Evolutionary conservation across 2,113 vertebrate genomes (phyloP).

Genomic region (Cranoglanis bouderius): DNA sequence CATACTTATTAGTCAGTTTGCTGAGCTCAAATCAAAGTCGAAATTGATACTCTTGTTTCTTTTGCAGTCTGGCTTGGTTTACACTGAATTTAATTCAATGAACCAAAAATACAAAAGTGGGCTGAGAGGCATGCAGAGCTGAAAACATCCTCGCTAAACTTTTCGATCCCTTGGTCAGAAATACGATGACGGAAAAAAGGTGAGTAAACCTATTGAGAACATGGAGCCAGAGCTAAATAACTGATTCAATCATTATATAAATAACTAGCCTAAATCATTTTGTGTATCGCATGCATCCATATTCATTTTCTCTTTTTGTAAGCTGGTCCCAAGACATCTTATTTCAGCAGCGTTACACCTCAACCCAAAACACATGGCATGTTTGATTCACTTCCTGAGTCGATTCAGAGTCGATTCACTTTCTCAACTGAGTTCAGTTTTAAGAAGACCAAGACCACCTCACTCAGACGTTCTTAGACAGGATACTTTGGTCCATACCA

Average conservation of each 20-base stretch:
- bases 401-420: background rate
- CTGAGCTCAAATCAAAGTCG: too few species aligned
- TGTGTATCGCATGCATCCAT: background rate
- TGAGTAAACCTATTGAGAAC: too few species aligned
- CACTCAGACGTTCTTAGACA: background rate
- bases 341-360: background rate
- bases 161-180: too few species aligned
- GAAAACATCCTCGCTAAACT: too few species aligned
- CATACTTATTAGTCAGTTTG: too few species aligned
- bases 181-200: too few species aligned
- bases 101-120: too few species aligned
- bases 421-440: background rate
- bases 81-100: too few species aligned
- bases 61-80: too few species aligned
- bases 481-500: background rate
- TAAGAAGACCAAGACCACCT: background rate
- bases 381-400: background rate
- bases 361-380: background rate
- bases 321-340: background rate
- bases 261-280: background rate
- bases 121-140: too few species aligned
- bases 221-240: background rate
- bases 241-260: background rate
- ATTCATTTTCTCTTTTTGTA: background rate
- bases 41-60: too few species aligned